Evolutionary conservation across 2,888 invertebrate genomes (phyloP), one percentile per base, ranked within the genome.

Genomic region (Rhyacophila evoluta): DNA sequence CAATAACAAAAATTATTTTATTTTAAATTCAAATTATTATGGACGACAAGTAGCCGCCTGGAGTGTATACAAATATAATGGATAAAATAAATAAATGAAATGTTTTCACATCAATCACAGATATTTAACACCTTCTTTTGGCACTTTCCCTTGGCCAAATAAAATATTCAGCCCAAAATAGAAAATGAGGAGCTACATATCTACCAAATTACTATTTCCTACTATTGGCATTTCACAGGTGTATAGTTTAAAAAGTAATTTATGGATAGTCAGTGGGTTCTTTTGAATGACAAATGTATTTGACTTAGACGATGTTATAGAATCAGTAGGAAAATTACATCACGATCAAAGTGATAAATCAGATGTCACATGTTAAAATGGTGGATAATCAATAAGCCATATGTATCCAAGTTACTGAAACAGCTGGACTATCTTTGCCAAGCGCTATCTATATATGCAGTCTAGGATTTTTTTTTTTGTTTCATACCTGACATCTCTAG

Each of bases 141-240:
- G 55, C 55, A 55, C 55, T 55, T 55, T 55, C 55, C 19, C 19
- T 55, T 55, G 6, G 55, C 55, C 19, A 19, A 19, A 55, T 19
- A 55, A 19, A 55, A 55, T 55, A 55, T 55, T 25, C 55, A 55
- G 55, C 55, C 55, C 55, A 55, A 25, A 25, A 19, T n/a, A 39
- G 12, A 33, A 39, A 39, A 19, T 55, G 19, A 19, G 55, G 19
- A 55, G 19, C 19, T 11, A 41, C 38, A 38, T 19, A 15, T 8
- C 55, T 55, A 55, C 10, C 8, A 6, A 25, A 55, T 55, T 1
- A 19, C 8, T 25, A 55, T 55, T 19, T 19, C 19, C 55, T 55
- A 55, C 10, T 55, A 55, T 55, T 55, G 55, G 55, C 55, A 55
- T n/a, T n/a, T n/a, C n/a, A n/a, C n/a, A n/a, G n/a, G n/a, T n/a